Evolutionary conservation across 2,797 vertebrate genomes (phyloP).

Genomic region (Lemur catta): DNA sequence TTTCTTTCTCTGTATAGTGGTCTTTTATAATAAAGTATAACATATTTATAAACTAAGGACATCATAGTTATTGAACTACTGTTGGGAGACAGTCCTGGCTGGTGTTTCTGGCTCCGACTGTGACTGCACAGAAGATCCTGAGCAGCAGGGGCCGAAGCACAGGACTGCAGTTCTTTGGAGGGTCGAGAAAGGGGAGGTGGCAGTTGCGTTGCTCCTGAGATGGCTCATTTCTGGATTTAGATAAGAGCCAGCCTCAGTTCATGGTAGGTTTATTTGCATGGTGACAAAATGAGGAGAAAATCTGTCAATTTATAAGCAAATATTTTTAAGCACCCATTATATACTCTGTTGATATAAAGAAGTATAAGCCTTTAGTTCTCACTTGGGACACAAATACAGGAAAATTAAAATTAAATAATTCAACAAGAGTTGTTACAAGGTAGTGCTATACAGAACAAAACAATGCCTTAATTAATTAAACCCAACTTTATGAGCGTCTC

Average conservation of each 20-base stretch:
- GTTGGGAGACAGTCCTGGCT: neutral
- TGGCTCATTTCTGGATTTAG: neutral
- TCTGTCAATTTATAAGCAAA: neutral
- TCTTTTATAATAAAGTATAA: conserved; percentile 41
- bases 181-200: neutral
- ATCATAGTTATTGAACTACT: neutral
- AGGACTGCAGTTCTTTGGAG: neutral
- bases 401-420: conserved; percentile 36
- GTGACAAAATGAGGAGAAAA: neutral
- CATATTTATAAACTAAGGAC: conserved; percentile 40
- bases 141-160: neutral
- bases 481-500: neutral
- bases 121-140: neutral
- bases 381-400: neutral
- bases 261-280: neutral
- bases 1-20: neutral
- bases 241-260: neutral
- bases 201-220: neutral
- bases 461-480: neutral
- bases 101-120: neutral
- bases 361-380: neutral
- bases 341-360: neutral
- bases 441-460: neutral
- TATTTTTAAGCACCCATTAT: neutral
- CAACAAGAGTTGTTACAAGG: neutral